Evolutionary conservation across 2,797 vertebrate species (phyloP), one percentile per base, ranked within the genome.

Genomic region (Ispidina lecontei): DNA sequence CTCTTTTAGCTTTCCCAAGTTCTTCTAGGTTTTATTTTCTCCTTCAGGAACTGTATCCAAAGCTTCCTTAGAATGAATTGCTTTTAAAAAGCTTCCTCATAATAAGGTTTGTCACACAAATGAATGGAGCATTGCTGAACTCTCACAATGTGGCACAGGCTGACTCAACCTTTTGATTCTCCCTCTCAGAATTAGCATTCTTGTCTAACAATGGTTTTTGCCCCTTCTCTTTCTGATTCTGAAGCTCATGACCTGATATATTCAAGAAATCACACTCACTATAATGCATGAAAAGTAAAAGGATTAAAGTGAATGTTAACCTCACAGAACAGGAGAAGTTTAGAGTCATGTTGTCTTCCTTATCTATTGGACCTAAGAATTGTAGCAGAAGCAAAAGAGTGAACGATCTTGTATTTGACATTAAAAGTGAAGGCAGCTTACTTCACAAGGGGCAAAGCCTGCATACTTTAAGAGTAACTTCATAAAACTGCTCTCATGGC

Each of bases 261-360:
- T 84, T 94, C 71, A 83, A 83, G 74, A 90, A 90, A 93, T 33
- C 10, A 4, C 25, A 19, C 69, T 76, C 65, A 47, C 33, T 26
- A 33, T 87, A 94, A 89, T 46, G 73, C 84, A 85, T 67, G 65
- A 71, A 89, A 90, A 89, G 43, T n/a, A 11, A 22, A 65, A 72
- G 88, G 75, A 96, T 95, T 74, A 90, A 96, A 94, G 78, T 56
- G 78, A 75, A 87, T n/a, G 86, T 96, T 94, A 94, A 94, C 84
- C 39, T 80, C 52, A 49, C 14, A 69, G 88, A 96, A 94, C 1
- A 87, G 62, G 37, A 90, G 60, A 80, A 65, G 58, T 91, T 94
- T 47, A 77, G 79, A 92, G 74, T 73, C 2, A 0, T 51, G 22
- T 64, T 71, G 3, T 64, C 31, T 82, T 77, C 86, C 72, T 91